A percentile compares a stretch with the other conserved stretches of the same genome.
These are phyloP conservation scores for Leptopilina myrica DNA, from an alignment of 2,888 invertebrate genomes.

Conservation along the genomic window DNA sequence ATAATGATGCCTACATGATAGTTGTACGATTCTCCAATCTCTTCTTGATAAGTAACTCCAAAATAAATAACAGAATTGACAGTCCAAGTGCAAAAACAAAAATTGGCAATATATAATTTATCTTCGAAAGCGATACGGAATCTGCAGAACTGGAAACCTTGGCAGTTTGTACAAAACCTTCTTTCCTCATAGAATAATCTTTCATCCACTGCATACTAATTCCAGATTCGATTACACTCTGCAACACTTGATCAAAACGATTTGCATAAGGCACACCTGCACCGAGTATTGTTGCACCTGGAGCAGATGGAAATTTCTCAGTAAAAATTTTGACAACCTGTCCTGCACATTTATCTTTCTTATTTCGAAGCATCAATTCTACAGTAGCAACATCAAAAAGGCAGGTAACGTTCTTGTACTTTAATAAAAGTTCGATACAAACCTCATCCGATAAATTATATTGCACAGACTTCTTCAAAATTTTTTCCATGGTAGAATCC, in stretches of 20 bases:
- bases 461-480: background rate
- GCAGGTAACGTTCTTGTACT: background rate
- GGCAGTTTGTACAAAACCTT: background rate
- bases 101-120: too few species aligned
- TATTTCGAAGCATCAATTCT: background rate
- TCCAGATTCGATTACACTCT: background rate
- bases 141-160: background rate
- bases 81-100: too few species aligned
- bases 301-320: background rate
- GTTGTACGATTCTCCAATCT: too few species aligned
- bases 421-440: background rate
- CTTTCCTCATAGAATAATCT: background rate
- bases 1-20: too few species aligned
- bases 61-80: too few species aligned
- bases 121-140: too few species aligned
- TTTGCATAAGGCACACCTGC: background rate
- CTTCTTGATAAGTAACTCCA: too few species aligned
- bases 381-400: background rate
- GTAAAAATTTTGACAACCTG: background rate
- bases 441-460: background rate
- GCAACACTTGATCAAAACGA: background rate
- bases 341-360: background rate
- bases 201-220: background rate
- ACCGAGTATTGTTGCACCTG: background rate
- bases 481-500: background rate